These are phyloP conservation scores for Prietella phreatophila DNA, from an alignment of 2,113 vertebrate genomes.

Conservation along the genomic window DNA sequence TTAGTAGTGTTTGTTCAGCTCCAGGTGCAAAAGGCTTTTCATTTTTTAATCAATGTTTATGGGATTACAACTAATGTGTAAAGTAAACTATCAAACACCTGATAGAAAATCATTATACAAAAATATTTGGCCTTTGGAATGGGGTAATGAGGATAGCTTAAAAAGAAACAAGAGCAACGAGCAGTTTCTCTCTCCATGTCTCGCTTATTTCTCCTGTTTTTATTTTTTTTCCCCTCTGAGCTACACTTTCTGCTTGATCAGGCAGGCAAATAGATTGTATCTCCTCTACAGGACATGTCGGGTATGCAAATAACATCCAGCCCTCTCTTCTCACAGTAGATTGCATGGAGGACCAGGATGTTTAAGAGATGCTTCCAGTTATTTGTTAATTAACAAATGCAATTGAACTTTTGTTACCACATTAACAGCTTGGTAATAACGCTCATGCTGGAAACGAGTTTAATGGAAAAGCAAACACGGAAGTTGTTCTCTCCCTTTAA, in stretches of 20 bases:
- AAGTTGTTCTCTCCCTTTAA: not conserved
- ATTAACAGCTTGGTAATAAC: conserved; percentile 27
- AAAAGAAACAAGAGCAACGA: not conserved
- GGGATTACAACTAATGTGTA: not conserved
- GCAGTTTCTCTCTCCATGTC: conserved; percentile 4
- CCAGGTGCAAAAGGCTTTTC: not conserved
- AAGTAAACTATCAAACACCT: not conserved
- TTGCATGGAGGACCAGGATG: not conserved
- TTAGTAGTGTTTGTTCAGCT: not conserved
- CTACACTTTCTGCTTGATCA: conserved; percentile 40
- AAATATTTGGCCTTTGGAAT: not conserved
- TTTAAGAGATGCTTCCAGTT: conserved; percentile 21
- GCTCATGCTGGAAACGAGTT: not conserved
- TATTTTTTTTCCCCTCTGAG: not conserved
- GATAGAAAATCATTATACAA: not conserved
- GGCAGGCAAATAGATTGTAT: conserved; percentile 49
- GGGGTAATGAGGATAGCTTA: not conserved
- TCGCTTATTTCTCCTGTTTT: conserved; percentile 23
- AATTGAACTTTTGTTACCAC: not conserved
- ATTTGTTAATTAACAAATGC: conserved; percentile 23
- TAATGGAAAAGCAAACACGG: not conserved
- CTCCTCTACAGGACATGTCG: conserved; percentile 20
- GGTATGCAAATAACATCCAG: conserved; percentile 46
- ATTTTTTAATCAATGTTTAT: not conserved
- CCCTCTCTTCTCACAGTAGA: conserved; percentile 35